These are phyloP conservation scores for Sebastes kiyomatsui DNA, from an alignment of 2,797 vertebrate species.

Conservation along the genomic window DNA sequence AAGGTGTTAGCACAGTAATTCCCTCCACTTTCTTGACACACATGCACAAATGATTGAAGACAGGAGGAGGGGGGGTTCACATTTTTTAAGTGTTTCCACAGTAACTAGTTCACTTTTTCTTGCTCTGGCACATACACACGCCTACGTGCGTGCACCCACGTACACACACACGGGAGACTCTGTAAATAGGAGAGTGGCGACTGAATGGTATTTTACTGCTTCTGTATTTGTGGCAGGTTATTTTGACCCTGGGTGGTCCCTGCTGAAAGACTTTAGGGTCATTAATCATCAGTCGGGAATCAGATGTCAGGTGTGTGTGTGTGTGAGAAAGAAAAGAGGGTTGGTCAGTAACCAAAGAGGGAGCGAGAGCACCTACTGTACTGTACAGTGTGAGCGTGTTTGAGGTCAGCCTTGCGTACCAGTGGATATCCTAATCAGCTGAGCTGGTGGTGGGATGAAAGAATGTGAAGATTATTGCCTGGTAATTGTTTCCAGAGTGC, in stretches of 20 bases:
- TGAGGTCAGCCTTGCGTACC: constrained; percentile 64
- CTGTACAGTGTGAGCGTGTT: constrained; percentile 41
- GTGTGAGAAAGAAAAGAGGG: constrained; percentile 5
- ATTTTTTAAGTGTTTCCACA: constrained; percentile 48
- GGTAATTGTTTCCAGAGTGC: constrained; percentile 80
- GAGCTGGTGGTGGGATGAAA: constrained; percentile 75
- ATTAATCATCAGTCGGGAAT: constrained; percentile 71
- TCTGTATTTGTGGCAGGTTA: constrained; percentile 69
- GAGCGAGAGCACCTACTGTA: constrained; percentile 31
- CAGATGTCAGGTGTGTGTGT: constrained; percentile 64
- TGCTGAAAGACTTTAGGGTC: constrained; percentile 56
- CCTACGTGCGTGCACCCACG: background rate
- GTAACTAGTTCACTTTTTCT: constrained; percentile 17
- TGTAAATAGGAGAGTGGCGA: constrained; percentile 60
- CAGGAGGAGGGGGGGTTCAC: background rate
- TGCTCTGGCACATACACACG: constrained; percentile 10
- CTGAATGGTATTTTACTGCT: constrained; percentile 67
- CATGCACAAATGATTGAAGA: constrained; percentile 18
- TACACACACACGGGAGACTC: constrained; percentile 5
- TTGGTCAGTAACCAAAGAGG: constrained; percentile 25
- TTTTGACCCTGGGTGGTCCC: constrained; percentile 72
- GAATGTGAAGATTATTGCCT: constrained; percentile 76
- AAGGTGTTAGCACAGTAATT: constrained; percentile 28
- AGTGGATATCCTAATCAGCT: constrained; percentile 78
- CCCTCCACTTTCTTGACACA: background rate